A percentile compares a stretch with the other conserved stretches of the same genome.
These are phyloP conservation scores for Willisornis vidua DNA, from an alignment of 2,113 vertebrate genomes.

Conservation along the genomic window DNA sequence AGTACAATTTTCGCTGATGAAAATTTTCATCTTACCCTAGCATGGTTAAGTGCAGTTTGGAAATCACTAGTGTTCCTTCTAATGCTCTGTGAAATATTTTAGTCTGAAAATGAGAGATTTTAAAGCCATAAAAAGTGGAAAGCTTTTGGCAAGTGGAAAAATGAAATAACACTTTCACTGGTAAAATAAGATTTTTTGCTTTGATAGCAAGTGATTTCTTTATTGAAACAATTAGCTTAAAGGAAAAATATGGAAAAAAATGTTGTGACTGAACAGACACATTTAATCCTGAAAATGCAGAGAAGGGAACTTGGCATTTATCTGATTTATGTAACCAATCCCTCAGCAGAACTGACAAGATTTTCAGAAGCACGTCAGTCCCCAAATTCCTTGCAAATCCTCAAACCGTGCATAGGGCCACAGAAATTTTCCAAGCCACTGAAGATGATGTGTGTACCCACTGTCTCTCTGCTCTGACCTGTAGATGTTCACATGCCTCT, in stretches of 20 bases:
- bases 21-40: background rate
- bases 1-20: background rate
- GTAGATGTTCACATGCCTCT: background rate
- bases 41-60: background rate
- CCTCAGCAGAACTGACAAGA: conserved; percentile 47
- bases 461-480: background rate
- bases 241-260: background rate
- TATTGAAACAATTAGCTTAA: background rate
- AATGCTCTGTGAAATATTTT: background rate
- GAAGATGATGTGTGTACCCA: fast-evolving
- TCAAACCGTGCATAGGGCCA: fast-evolving
- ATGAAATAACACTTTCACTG: background rate
- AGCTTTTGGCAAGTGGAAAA: background rate
- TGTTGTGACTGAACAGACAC: background rate
- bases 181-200: background rate
- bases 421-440: background rate
- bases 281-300: conserved; percentile 43
- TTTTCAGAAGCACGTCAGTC: conserved; percentile 5
- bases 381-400: conserved; percentile 26
- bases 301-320: conserved; percentile 39
- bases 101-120: background rate
- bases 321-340: conserved; percentile 61
- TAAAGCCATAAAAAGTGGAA: background rate
- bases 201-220: background rate
- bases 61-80: background rate